Conservation (phyloP, 2,888 invertebrate genomes). For the Cheilosia scutellata region DNA sequence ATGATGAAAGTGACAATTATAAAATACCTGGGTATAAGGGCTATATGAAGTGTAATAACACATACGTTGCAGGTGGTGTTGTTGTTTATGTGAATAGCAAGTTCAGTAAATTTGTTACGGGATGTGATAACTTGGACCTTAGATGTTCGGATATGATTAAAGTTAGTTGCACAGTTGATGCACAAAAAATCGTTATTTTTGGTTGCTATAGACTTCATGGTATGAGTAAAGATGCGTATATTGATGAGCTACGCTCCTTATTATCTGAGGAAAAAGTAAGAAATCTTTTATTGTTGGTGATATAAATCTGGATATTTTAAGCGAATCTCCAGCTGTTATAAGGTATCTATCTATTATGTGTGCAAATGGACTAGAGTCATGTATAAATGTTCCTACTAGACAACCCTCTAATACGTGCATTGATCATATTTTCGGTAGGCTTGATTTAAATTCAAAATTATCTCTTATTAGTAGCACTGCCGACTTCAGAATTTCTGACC, state of each 20-base stretch:
- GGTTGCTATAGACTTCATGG: background rate
- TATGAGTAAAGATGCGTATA: background rate
- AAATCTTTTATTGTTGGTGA: conserved; percentile 2
- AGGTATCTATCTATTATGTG: background rate
- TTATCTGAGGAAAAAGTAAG: background rate
- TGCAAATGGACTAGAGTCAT: too few species aligned
- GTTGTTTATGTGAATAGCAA: conserved; percentile 9
- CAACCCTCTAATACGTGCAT: too few species aligned
- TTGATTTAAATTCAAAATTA: too few species aligned
- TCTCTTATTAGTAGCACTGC: too few species aligned
- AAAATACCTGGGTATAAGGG: conserved; percentile 5
- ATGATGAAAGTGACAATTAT: conserved; percentile 12
- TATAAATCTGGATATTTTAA: conserved; percentile 1
- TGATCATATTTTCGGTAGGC: too few species aligned
- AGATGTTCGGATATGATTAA: background rate
- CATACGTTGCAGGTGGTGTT: conserved; percentile 13
- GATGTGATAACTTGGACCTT: background rate
- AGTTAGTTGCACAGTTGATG: background rate
- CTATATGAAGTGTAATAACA: conserved; percentile 12
- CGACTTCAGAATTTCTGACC: too few species aligned
- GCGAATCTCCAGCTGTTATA: background rate
- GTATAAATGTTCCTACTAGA: too few species aligned
- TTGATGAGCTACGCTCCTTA: conserved; percentile 2
- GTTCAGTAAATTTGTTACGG: background rate
- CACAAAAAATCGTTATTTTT: background rate